phyloP scores from a whole-genome alignment of 1,140 invertebrate species.

The Thaumatotibia leucotreta region DNA sequence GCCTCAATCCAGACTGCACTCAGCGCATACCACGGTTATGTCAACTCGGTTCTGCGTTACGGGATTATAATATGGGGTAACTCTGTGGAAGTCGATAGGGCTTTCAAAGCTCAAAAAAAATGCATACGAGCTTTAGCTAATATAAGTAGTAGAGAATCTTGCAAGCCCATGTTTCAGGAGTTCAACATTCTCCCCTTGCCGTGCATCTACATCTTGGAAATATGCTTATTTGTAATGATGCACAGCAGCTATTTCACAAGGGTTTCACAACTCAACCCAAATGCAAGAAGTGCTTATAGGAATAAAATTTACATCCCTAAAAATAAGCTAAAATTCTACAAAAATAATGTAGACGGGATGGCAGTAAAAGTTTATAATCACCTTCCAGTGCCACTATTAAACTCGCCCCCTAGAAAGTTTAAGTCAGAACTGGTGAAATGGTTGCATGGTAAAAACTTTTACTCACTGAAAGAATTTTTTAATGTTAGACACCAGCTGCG shows the following conservation, averaged over 20 bases:
- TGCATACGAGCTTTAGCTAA: not conserved
- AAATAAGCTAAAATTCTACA: too few relatives aligned
- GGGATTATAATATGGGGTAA: too few relatives aligned
- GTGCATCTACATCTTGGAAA: not conserved
- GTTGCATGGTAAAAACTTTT: not conserved
- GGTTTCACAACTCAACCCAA: not conserved
- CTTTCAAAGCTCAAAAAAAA: too few relatives aligned
- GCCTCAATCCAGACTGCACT: not conserved
- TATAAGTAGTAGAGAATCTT: not conserved
- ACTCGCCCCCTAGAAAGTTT: not conserved
- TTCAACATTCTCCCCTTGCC: too few relatives aligned
- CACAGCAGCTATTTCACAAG: not conserved
- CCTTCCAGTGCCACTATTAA: not conserved
- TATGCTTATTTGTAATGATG: not conserved
- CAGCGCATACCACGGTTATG: constrained; percentile 2
- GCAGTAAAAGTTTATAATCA: not conserved
- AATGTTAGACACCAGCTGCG: too few relatives aligned
- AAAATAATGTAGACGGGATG: not conserved
- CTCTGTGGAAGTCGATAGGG: too few relatives aligned
- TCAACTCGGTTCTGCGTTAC: not conserved
- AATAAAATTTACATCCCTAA: not conserved
- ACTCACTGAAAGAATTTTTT: not conserved
- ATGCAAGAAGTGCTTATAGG: too few relatives aligned
- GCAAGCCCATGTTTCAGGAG: not conserved
- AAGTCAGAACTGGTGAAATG: not conserved